Conservation (phyloP, 2,888 invertebrate species). For the Lymantria dispar region DNA sequence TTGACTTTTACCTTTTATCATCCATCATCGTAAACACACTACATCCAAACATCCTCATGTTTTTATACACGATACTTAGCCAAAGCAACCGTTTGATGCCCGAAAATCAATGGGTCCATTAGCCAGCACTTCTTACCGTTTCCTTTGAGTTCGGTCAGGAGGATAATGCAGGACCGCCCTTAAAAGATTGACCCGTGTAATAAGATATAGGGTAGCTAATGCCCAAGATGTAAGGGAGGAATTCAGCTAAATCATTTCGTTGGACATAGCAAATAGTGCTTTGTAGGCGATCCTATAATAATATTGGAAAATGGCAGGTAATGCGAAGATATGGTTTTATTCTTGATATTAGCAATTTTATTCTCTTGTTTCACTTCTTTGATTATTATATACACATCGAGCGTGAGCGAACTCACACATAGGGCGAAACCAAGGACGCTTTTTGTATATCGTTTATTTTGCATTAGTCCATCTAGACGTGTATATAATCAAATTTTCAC, state of each 20-base stretch:
- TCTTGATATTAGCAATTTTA: background rate
- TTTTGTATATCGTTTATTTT: too few species aligned
- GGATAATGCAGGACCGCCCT: conserved; percentile 67
- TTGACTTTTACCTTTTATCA: background rate
- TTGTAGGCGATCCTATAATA: conserved; percentile 24
- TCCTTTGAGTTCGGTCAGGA: conserved; percentile 65
- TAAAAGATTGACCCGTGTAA: conserved; percentile 63
- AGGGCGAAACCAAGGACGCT: too few species aligned
- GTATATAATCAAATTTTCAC: too few species aligned
- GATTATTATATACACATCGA: too few species aligned
- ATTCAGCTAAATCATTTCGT: conserved; percentile 42
- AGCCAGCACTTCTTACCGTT: conserved; percentile 56
- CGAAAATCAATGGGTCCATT: conserved; percentile 71
- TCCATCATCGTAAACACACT: conserved; percentile 2
- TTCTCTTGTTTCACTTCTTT: too few species aligned
- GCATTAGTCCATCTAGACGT: too few species aligned
- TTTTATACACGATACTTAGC: conserved; percentile 39
- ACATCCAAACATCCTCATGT: conserved; percentile 24
- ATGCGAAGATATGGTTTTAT: background rate
- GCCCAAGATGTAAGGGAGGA: conserved; percentile 35
- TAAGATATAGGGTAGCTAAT: conserved; percentile 50
- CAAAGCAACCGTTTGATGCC: conserved; percentile 54
- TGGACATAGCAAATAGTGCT: conserved; percentile 38
- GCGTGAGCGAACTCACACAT: too few species aligned
- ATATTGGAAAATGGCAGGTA: background rate